phyloP scores from a whole-genome alignment of 35 echinoderm and acorn worm species.

The Apostichopus japonicus region DNA sequence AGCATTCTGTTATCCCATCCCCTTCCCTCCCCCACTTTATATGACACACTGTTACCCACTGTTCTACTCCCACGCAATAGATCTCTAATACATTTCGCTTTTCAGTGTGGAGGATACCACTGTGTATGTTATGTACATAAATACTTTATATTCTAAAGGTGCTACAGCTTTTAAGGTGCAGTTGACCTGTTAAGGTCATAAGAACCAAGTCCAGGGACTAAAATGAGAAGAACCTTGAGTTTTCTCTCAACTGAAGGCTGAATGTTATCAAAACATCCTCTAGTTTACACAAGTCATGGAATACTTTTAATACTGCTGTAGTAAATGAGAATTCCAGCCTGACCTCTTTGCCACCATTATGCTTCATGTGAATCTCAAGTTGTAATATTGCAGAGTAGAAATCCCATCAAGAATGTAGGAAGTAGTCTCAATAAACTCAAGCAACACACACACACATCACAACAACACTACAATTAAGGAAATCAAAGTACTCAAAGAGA shows the following conservation, averaged over 20 bases:
- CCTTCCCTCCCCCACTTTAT: too few species aligned
- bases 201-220: not conserved
- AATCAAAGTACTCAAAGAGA: too few species aligned
- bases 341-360: not conserved
- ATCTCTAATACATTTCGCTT: too few species aligned
- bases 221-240: not conserved
- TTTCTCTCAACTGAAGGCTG: not conserved
- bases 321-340: not conserved
- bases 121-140: too few species aligned
- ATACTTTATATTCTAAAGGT: too few species aligned
- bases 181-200: not conserved
- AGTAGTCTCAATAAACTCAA: not conserved
- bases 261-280: not conserved
- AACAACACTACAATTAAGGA: too few species aligned
- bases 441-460: not conserved
- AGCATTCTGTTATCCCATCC: too few species aligned
- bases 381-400: not conserved
- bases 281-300: not conserved
- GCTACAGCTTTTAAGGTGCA: not conserved
- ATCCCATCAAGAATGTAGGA: not conserved
- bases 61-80: too few species aligned
- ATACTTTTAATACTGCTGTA: not conserved
- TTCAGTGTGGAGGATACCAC: too few species aligned
- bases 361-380: not conserved
- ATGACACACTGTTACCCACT: too few species aligned